Conservation (phyloP, 1,140 invertebrate genomes). For the Drosophila tristis region DNA sequence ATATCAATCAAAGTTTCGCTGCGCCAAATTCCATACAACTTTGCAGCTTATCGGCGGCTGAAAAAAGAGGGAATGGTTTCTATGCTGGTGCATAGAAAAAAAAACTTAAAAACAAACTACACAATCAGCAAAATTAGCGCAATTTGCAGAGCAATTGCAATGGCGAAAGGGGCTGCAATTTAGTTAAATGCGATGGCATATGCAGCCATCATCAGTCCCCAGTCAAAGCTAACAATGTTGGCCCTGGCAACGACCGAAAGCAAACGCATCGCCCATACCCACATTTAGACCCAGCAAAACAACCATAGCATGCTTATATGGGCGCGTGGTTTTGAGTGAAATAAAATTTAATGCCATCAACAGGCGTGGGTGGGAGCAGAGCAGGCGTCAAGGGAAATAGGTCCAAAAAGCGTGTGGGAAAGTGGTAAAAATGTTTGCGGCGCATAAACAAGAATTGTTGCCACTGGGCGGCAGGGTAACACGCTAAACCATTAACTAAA, state of each 20-base stretch:
- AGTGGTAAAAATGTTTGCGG: conserved; percentile 75
- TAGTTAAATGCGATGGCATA: conserved; percentile 64
- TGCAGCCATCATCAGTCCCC: conserved; percentile 50
- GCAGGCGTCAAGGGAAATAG: background rate
- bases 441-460: conserved; percentile 79
- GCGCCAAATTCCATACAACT: conserved; percentile 50
- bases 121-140: conserved; percentile 72
- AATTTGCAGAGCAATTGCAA: conserved; percentile 70
- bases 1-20: conserved; percentile 60
- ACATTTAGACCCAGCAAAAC: conserved; percentile 23
- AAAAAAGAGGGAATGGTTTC: conserved; percentile 5
- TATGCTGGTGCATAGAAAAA: conserved; percentile 5
- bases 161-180: conserved; percentile 59
- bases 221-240: conserved; percentile 57
- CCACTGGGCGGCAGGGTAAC: conserved; percentile 56
- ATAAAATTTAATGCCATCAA: conserved; percentile 78
- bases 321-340: conserved; percentile 61
- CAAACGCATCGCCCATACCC: conserved; percentile 2
- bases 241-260: conserved; percentile 23
- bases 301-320: conserved; percentile 55
- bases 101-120: conserved; percentile 46
- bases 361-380: conserved; percentile 33
- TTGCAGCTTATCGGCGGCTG: conserved; percentile 29
- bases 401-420: conserved; percentile 10
- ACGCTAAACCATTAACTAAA: conserved; percentile 82